Evolutionary conservation across 2,888 invertebrate genomes (phyloP).

Genomic region (Cataglyphis altisquamis): DNA sequence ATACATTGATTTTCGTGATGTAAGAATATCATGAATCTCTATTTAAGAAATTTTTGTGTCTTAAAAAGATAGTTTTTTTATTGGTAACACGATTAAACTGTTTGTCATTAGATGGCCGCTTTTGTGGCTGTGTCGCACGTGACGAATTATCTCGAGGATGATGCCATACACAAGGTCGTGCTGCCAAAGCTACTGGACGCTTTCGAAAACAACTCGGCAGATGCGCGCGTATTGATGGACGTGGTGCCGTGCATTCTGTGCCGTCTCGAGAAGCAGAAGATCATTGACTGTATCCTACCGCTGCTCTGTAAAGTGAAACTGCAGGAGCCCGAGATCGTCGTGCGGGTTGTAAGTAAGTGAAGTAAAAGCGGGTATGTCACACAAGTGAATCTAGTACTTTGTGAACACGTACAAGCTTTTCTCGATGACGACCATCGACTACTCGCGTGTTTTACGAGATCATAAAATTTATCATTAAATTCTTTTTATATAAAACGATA

Average conservation of each 20-base stretch:
- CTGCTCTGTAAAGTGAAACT: constrained; percentile 94
- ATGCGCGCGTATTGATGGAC: constrained; percentile 93
- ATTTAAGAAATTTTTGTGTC: not conserved
- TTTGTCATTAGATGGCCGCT: constrained; percentile 91
- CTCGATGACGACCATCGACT: not conserved
- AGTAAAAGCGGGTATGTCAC: constrained; percentile 3
- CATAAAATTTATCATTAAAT: not conserved
- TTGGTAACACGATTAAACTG: not conserved
- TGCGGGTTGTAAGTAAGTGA: constrained; percentile 97
- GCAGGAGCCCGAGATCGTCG: constrained; percentile 95
- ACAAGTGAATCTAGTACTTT: not conserved
- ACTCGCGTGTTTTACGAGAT: not conserved
- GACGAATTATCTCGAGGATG: constrained; percentile 94
- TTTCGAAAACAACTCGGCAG: constrained; percentile 93
- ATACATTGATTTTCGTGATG: not conserved
- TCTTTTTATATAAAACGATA: not conserved
- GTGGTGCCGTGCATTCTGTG: constrained; percentile 93
- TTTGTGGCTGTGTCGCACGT: constrained; percentile 95
- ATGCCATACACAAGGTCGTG: constrained; percentile 92
- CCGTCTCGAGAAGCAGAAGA: constrained; percentile 94
- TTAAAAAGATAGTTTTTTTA: not conserved
- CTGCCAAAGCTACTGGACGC: constrained; percentile 94
- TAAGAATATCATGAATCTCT: not conserved
- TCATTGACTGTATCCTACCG: constrained; percentile 96
- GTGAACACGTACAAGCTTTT: not conserved